These are phyloP conservation scores for Drosophila parabipectinata DNA, from an alignment of 1,140 invertebrate species.

Conservation along the genomic window DNA sequence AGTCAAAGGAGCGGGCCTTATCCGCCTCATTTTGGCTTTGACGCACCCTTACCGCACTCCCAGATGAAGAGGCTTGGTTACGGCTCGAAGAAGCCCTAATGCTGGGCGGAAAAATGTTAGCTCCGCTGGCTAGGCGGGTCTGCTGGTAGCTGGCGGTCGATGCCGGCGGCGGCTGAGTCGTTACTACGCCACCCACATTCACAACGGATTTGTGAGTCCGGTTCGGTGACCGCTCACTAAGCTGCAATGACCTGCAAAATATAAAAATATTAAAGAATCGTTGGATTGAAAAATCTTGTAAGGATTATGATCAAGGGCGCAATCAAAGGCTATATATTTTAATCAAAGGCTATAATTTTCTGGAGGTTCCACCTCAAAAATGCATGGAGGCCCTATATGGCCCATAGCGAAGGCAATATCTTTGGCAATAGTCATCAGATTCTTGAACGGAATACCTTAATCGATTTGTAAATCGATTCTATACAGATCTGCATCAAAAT, in stretches of 20 bases:
- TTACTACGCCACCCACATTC: constrained; percentile 44
- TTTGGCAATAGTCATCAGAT: too few species aligned
- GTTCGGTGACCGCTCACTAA: constrained; percentile 80
- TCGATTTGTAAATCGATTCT: too few species aligned
- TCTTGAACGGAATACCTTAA: too few species aligned
- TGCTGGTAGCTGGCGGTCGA: constrained; percentile 48
- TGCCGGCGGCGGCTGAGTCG: constrained; percentile 33
- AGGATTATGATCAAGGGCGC: too few species aligned
- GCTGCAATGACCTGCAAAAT: constrained; percentile 66
- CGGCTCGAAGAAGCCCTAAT: constrained; percentile 48
- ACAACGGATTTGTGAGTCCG: constrained; percentile 72
- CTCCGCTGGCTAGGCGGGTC: constrained; percentile 25
- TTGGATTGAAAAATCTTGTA: too few species aligned
- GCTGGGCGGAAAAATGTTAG: constrained; percentile 47
- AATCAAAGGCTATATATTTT: too few species aligned
- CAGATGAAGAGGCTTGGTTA: constrained; percentile 14
- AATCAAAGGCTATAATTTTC: too few species aligned
- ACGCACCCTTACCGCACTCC: constrained; percentile 32
- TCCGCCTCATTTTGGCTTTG: constrained; percentile 67
- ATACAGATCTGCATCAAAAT: too few species aligned
- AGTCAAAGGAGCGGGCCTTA: constrained; percentile 80
- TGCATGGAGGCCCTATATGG: too few species aligned
- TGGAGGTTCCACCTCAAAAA: too few species aligned
- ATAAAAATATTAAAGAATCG: too few species aligned
- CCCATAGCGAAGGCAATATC: too few species aligned